These are phyloP conservation scores for Platycercus adscitus DNA, from an alignment of 2,113 vertebrate genomes.

Conservation along the genomic window DNA sequence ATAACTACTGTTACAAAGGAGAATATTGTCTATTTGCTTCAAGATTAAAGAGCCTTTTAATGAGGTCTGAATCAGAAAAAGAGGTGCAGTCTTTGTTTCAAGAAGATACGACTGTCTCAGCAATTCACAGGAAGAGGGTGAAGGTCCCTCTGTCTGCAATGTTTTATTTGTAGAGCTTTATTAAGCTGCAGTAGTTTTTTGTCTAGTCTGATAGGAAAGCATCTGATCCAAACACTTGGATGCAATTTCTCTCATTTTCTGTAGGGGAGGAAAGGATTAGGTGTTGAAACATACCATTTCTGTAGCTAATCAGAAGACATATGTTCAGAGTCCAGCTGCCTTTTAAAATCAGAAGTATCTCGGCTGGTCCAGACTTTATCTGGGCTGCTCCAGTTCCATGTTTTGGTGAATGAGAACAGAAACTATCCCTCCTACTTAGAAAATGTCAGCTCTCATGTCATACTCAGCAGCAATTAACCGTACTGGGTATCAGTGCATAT, in stretches of 20 bases:
- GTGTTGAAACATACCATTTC: constrained; percentile 15
- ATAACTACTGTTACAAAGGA: constrained; percentile 29
- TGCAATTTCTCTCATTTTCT: not conserved
- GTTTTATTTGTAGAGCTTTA: constrained; percentile 33
- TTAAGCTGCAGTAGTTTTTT: not conserved
- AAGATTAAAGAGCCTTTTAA: constrained; percentile 29
- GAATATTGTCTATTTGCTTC: constrained; percentile 21
- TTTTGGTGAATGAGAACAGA: constrained; percentile 17
- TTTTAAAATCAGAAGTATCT: constrained; percentile 5
- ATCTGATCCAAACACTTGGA: not conserved
- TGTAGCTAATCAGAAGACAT: not conserved
- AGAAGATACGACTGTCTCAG: not conserved
- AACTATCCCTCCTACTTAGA: not conserved
- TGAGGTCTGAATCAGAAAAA: not conserved
- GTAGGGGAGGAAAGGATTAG: not conserved
- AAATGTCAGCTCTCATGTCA: not conserved
- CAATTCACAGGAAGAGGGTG: constrained; percentile 5
- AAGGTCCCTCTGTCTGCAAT: not conserved
- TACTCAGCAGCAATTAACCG: not conserved
- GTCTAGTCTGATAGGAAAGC: not conserved
- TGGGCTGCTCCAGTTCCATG: not conserved
- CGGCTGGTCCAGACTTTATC: not conserved
- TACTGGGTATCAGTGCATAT: not conserved
- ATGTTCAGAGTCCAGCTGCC: not conserved
- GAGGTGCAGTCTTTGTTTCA: not conserved